A percentile compares a stretch with the other conserved stretches of the same genome.
phyloP scores from a whole-genome alignment of 2,113 vertebrate species.

The Rhagologus leucostigma region DNA sequence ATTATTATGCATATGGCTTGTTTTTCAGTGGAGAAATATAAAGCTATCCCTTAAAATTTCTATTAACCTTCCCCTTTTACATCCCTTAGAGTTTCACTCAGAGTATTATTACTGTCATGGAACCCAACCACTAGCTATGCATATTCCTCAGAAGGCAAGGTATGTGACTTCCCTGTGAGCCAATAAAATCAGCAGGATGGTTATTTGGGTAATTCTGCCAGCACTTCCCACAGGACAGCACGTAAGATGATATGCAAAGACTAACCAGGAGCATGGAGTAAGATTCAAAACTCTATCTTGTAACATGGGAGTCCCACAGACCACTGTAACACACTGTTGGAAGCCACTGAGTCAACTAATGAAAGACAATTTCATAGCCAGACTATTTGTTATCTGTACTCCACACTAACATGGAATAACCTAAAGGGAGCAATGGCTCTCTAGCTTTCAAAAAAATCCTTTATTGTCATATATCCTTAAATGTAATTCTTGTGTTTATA shows the following conservation, averaged over 20 bases:
- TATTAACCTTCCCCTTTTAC: slow-evolving; percentile 34
- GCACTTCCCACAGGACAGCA: slow-evolving; percentile 46
- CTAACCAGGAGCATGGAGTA: slow-evolving; percentile 23
- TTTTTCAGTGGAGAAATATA: neutral
- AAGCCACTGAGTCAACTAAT: slow-evolving; percentile 49
- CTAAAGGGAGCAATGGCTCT: neutral
- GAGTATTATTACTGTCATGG: slow-evolving; percentile 53
- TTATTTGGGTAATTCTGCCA: slow-evolving; percentile 46
- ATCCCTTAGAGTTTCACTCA: slow-evolving; percentile 56
- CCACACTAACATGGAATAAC: neutral
- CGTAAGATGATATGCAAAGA: neutral
- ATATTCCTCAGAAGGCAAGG: slow-evolving; percentile 55
- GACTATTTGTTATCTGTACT: neutral
- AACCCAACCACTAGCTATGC: slow-evolving; percentile 53
- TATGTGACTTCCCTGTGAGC: slow-evolving; percentile 25
- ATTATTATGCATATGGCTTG: neutral
- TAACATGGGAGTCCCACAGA: slow-evolving; percentile 17
- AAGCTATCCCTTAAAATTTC: slow-evolving; percentile 26
- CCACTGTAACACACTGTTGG: neutral
- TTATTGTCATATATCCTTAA: neutral
- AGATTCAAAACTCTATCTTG: slow-evolving; percentile 6
- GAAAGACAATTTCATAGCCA: slow-evolving; percentile 47
- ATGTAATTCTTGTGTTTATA: neutral
- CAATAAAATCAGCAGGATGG: slow-evolving; percentile 65
- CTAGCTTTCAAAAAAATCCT: neutral